These are phyloP conservation scores for Origma solitaria DNA, from an alignment of 2,113 vertebrate genomes.

Conservation along the genomic window DNA sequence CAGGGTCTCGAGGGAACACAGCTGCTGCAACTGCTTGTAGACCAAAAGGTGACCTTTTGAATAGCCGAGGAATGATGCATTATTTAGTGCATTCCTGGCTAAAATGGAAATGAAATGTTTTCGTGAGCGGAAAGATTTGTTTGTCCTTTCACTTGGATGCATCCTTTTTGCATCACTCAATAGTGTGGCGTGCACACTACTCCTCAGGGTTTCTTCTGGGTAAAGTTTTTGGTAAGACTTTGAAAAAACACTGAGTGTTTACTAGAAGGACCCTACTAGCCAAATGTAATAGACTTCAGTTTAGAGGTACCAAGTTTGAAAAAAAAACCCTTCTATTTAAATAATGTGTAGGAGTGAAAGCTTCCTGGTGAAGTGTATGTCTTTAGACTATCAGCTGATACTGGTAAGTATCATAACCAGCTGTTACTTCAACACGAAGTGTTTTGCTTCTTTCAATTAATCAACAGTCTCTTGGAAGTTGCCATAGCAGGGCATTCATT, in stretches of 20 bases:
- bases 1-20: neutral
- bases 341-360: neutral
- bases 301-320: neutral
- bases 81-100: constrained; percentile 35
- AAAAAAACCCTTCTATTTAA: neutral
- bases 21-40: neutral
- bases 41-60: constrained; percentile 32
- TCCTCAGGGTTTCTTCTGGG: neutral
- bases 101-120: constrained; percentile 7
- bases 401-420: neutral
- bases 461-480: neutral
- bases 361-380: neutral
- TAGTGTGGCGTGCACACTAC: rapidly evolving
- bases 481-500: neutral
- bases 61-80: neutral
- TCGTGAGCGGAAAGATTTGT: neutral
- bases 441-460: neutral
- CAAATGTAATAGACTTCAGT: neutral
- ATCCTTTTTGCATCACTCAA: neutral
- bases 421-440: neutral
- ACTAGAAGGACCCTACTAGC: neutral
- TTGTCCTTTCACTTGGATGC: neutral
- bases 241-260: neutral
- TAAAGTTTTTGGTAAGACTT: neutral
- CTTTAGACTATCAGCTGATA: neutral